phyloP scores from a whole-genome alignment of 2,797 vertebrate genomes.

The Petrocephalus sullivani region DNA sequence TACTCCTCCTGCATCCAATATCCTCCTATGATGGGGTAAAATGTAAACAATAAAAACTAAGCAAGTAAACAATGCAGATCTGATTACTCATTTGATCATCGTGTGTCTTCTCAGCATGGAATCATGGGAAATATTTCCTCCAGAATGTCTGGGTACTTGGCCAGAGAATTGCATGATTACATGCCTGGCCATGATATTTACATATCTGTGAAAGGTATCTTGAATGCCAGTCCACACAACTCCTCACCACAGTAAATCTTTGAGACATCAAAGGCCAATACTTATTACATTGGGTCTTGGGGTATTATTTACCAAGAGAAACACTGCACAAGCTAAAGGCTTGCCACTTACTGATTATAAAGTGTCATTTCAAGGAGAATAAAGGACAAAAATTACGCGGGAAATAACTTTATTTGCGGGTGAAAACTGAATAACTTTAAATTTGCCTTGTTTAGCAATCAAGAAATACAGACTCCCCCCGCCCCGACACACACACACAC shows the following conservation, averaged over 20 bases:
- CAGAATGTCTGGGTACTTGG: not conserved
- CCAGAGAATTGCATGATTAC: not conserved
- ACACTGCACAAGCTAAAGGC: not conserved
- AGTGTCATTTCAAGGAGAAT: conserved; percentile 27
- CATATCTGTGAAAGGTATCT: not conserved
- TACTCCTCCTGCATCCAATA: not conserved
- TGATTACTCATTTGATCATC: not conserved
- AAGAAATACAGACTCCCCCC: not conserved
- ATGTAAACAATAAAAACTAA: not conserved
- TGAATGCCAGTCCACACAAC: not conserved
- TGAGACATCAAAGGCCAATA: not conserved
- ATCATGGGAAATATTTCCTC: not conserved
- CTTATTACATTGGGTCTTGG: not conserved
- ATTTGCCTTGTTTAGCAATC: not conserved
- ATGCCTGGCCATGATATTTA: not conserved
- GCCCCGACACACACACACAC: too few relatives aligned
- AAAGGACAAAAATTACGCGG: not conserved
- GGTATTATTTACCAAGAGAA: not conserved
- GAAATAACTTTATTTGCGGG: conserved; percentile 22
- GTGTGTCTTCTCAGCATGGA: not conserved
- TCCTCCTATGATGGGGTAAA: not conserved
- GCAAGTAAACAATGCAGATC: not conserved
- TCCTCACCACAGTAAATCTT: not conserved
- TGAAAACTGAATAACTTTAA: not conserved
- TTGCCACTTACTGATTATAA: not conserved